These are phyloP conservation scores for Clanis bilineata DNA, from an alignment of 2,888 invertebrate genomes.

Conservation along the genomic window DNA sequence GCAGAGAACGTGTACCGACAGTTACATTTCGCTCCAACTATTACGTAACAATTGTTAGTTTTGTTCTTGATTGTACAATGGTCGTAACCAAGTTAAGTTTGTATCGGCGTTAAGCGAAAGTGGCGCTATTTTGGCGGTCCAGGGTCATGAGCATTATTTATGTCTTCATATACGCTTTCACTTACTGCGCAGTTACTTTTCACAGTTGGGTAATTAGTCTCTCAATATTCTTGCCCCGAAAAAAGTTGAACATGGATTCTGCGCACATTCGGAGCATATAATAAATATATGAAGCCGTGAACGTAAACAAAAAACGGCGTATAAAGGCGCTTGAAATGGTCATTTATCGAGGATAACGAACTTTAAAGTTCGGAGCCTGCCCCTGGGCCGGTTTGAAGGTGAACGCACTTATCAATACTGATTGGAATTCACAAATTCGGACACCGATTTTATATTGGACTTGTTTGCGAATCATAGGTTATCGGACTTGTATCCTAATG, in stretches of 20 bases:
- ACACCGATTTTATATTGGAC: conserved; percentile 61
- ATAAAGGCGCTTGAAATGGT: conserved; percentile 56
- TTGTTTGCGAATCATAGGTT: conserved; percentile 69
- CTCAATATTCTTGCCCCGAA: neutral
- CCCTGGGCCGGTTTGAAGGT: conserved; percentile 76
- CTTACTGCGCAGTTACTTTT: conserved; percentile 28
- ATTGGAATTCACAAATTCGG: conserved; percentile 70
- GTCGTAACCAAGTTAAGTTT: conserved; percentile 47
- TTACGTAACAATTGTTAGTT: conserved; percentile 32
- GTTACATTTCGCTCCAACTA: conserved; percentile 21
- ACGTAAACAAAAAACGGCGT: conserved; percentile 34
- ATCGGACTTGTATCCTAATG: conserved; percentile 59
- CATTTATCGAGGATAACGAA: conserved; percentile 73
- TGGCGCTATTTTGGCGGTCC: conserved; percentile 59
- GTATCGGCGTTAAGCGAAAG: conserved; percentile 66
- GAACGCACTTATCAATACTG: conserved; percentile 64
- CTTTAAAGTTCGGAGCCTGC: conserved; percentile 56
- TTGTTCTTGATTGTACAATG: conserved; percentile 27
- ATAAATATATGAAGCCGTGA: conserved; percentile 25
- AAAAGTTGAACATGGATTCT: conserved; percentile 21
- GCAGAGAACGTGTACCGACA: conserved; percentile 12
- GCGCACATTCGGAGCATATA: neutral
- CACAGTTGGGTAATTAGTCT: neutral
- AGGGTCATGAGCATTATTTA: conserved; percentile 62
- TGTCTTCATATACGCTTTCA: conserved; percentile 71